phyloP scores from a whole-genome alignment of 2,888 invertebrate genomes.

The Poecilus cupreus region DNA sequence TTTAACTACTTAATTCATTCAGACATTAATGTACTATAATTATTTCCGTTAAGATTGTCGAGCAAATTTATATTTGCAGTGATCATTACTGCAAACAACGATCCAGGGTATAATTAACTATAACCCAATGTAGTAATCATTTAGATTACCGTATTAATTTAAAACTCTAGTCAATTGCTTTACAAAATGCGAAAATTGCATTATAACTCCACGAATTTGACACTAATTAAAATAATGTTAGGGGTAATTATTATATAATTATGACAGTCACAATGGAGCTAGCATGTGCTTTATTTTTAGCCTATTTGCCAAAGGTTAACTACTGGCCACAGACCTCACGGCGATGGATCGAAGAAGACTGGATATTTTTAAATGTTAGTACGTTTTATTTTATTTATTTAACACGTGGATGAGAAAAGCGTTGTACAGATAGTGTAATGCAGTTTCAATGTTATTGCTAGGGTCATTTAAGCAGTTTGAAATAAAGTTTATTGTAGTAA shows the following conservation, averaged over 20 bases:
- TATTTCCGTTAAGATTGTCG: constrained; percentile 23
- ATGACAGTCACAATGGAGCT: not conserved
- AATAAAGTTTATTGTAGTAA: too few relatives aligned
- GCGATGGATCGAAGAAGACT: not conserved
- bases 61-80: constrained; percentile 2
- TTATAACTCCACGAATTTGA: not conserved
- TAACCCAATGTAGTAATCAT: not conserved
- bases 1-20: constrained; percentile 3
- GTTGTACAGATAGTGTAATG: too few relatives aligned
- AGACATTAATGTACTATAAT: constrained; percentile 22
- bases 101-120: not conserved
- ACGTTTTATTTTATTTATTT: too few relatives aligned
- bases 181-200: not conserved
- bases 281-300: constrained; percentile 1
- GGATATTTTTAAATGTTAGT: too few relatives aligned
- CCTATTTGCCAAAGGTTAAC: not conserved
- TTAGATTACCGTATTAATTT: not conserved
- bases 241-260: constrained; percentile 23
- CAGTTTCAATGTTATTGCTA: too few relatives aligned
- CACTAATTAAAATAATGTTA: constrained; percentile 30
- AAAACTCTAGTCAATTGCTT: constrained; percentile 4
- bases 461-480: too few relatives aligned
- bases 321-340: not conserved
- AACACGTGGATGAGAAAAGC: too few relatives aligned
- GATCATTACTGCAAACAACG: not conserved